phyloP scores from a whole-genome alignment of 2,888 invertebrate genomes.

The Meteorus colon region DNA sequence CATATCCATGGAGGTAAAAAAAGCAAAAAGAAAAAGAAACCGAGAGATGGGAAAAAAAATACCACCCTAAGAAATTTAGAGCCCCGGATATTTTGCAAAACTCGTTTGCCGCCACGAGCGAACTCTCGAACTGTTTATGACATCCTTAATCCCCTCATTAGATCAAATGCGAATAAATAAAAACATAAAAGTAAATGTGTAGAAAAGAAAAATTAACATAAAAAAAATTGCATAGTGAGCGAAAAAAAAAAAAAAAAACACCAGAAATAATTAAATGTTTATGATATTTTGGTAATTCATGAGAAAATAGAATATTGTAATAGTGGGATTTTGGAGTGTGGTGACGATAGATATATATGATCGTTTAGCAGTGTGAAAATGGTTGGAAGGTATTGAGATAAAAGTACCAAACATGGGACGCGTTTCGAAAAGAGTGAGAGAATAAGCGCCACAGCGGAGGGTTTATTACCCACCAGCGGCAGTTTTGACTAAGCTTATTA shows the following conservation, averaged over 20 bases:
- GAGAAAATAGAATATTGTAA: conserved; percentile 8
- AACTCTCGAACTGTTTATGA: conserved; percentile 5
- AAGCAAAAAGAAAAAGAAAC: conserved; percentile 1
- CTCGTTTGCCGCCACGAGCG: conserved; percentile 7
- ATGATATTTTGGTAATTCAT: neutral
- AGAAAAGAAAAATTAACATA: too few species aligned
- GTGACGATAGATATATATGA: neutral
- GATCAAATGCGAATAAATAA: conserved; percentile 3
- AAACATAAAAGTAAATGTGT: neutral
- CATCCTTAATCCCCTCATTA: conserved; percentile 13
- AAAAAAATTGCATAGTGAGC: neutral
- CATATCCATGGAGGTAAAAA: neutral
- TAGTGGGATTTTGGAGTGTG: neutral
- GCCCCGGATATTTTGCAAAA: neutral
- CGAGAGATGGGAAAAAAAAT: neutral
- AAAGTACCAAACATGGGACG: conserved; percentile 11
- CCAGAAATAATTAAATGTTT: neutral
- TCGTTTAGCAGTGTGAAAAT: conserved; percentile 18
- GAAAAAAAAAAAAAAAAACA: neutral
- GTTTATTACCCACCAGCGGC: conserved; percentile 46
- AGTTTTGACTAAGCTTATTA: conserved; percentile 63
- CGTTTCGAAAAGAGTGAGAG: neutral
- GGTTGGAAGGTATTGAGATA: neutral
- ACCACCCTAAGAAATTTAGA: neutral
- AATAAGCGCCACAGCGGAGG: conserved; percentile 28